Base-by-base conservation (phyloP, 1,140 invertebrate species). In the Streblospio benedicti region DNA sequence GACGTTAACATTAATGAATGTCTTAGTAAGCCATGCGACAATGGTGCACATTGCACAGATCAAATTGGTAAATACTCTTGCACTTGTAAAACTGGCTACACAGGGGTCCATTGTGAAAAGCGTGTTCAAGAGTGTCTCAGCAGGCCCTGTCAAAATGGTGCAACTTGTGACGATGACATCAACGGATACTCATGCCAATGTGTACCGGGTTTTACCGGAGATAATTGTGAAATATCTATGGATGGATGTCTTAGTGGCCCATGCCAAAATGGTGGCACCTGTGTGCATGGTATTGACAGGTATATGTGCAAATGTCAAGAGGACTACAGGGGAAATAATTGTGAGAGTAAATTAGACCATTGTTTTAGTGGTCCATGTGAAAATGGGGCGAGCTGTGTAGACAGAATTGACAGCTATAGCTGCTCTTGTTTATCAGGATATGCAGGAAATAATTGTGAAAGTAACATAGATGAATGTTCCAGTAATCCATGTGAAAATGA, bases 201-300 rank as follows among this genome's bases (percentile, higher is more conserved):
- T 80, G 92, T 93, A 14, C 81, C 86, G 27, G 95, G 94, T 50
- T 99, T 97, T 69, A 90, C 88, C n/a, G 96, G 96, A 9, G 94
- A 96, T 80, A 84, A 93, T 28, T 99, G 96, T 72, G 89, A 99
- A 67, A 85, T 91, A 59, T 96, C 97, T 74, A 88, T 95, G 33
- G 87, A 97, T 67, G 80, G 97, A 0, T 98, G 94, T 56, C 23
- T 23, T 1, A 84, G 86, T 2, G 85, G 83, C 68, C 88, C 88
- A 3, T 92, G 90, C 88, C 93, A 27, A 20, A 59, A 59, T n/a
- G n/a, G 38, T 32, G 57, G 57, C 16, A 28, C 5, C 6, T 59
- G 57, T 20, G 12, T 20, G 25, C n/a, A n/a, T n/a, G n/a, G 64
- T 59, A 27, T 33, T 41, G 43, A 56, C 25, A 23, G 12, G 12